These are phyloP conservation scores for Fukomys damarensis DNA, from an alignment of 2,113 vertebrate species.

Conservation along the genomic window DNA sequence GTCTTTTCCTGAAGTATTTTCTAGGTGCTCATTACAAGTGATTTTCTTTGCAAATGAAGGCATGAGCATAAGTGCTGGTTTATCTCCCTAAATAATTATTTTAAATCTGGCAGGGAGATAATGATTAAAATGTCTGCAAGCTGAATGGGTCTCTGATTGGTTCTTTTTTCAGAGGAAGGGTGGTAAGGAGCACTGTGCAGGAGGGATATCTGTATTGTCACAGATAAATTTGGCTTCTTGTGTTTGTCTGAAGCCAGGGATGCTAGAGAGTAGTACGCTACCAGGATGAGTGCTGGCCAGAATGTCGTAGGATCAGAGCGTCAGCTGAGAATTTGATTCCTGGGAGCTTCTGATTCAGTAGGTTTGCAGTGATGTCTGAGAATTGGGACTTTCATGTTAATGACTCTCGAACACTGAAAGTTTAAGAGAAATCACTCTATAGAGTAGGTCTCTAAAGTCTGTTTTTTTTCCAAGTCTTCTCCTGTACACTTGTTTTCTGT, in stretches of 20 bases:
- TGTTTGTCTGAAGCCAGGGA: not conserved
- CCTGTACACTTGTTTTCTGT: not conserved
- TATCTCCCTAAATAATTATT: not conserved
- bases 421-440: not conserved
- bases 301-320: not conserved
- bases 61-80: not conserved
- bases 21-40: not conserved
- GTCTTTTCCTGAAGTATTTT: not conserved
- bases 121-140: not conserved
- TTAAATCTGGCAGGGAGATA: not conserved
- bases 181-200: not conserved
- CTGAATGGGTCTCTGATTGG: not conserved
- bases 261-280: not conserved
- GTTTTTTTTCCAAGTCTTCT: not conserved
- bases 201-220: not conserved
- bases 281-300: not conserved
- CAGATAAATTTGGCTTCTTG: not conserved
- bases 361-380: not conserved
- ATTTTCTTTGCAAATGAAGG: constrained; percentile 12
- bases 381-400: not conserved
- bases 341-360: not conserved
- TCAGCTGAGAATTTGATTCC: not conserved
- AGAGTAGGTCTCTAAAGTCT: not conserved
- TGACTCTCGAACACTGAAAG: not conserved
- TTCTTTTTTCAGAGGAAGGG: not conserved